These are phyloP conservation scores for Norana najaformis DNA, from an alignment of 2,888 invertebrate genomes.

Conservation along the genomic window DNA sequence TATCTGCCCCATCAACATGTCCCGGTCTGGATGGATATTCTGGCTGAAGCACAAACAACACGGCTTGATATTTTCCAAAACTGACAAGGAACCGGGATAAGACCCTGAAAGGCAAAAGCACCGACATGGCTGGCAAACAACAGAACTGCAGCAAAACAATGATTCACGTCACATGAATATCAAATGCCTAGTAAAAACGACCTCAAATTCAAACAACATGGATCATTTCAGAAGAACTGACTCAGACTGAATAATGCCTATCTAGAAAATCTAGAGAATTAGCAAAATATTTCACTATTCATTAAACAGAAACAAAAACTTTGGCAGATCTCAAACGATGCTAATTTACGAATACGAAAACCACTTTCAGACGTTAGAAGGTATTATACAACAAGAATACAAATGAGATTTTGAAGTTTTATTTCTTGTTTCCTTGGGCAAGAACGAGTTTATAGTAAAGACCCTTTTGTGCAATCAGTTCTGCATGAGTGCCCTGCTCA, in stretches of 20 bases:
- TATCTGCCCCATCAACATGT: no score
- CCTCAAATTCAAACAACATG: neutral
- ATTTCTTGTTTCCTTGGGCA: slow-evolving; percentile 44
- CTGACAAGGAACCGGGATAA: neutral
- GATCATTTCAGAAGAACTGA: neutral
- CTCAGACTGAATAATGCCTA: neutral
- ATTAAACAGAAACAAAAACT: neutral
- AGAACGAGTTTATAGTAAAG: slow-evolving; percentile 55
- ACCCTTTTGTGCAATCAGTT: slow-evolving; percentile 51
- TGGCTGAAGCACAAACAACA: neutral
- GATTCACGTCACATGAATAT: neutral
- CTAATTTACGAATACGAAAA: neutral
- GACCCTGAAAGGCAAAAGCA: neutral
- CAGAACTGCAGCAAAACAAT: neutral
- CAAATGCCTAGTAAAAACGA: neutral
- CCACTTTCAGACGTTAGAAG: neutral
- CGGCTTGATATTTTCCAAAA: neutral
- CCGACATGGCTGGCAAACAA: neutral
- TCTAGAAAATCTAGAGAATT: neutral
- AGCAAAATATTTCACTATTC: neutral
- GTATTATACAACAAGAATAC: neutral
- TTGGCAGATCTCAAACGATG: neutral
- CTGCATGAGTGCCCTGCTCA: slow-evolving; percentile 57
- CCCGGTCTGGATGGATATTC: neutral
- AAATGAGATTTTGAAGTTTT: neutral